Evolutionary conservation across 2,888 invertebrate species (phyloP).

Genomic region (Mesoligia furuncula): DNA sequence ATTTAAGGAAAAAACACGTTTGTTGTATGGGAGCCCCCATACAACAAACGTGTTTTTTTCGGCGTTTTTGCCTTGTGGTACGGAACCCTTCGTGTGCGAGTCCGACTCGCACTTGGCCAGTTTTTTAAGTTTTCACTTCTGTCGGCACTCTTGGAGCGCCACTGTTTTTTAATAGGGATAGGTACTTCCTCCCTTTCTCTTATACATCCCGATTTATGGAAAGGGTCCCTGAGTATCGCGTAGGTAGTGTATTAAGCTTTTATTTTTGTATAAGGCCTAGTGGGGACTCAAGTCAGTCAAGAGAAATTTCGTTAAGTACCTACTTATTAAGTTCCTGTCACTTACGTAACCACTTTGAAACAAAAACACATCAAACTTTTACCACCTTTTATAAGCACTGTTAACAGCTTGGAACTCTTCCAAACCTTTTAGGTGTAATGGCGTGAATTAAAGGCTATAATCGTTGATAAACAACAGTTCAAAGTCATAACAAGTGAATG

Average conservation of each 20-base stretch:
- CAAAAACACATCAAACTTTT: slow-evolving; percentile 2
- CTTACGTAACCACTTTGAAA: slow-evolving; percentile 13
- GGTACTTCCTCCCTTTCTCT: too few species aligned
- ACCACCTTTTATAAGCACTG: slow-evolving; percentile 15
- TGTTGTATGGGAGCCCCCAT: too few species aligned
- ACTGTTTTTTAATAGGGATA: too few species aligned
- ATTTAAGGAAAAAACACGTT: too few species aligned
- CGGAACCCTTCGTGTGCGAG: too few species aligned
- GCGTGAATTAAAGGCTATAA: slow-evolving; percentile 40
- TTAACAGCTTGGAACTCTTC: slow-evolving; percentile 47
- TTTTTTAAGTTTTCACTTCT: too few species aligned
- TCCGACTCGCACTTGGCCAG: too few species aligned
- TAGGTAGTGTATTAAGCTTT: neutral
- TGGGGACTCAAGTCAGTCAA: neutral
- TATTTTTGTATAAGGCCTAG: neutral
- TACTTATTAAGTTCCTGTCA: slow-evolving; percentile 10
- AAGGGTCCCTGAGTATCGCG: too few species aligned
- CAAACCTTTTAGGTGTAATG: slow-evolving; percentile 46
- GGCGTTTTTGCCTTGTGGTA: too few species aligned
- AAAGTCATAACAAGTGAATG: slow-evolving; percentile 6
- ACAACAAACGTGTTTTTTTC: too few species aligned
- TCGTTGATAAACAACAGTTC: slow-evolving; percentile 15
- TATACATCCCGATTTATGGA: too few species aligned
- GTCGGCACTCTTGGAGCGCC: too few species aligned
- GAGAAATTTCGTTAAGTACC: neutral